Evolutionary conservation across 2,113 vertebrate species (phyloP).

Genomic region (Pseudopipra pipra): DNA sequence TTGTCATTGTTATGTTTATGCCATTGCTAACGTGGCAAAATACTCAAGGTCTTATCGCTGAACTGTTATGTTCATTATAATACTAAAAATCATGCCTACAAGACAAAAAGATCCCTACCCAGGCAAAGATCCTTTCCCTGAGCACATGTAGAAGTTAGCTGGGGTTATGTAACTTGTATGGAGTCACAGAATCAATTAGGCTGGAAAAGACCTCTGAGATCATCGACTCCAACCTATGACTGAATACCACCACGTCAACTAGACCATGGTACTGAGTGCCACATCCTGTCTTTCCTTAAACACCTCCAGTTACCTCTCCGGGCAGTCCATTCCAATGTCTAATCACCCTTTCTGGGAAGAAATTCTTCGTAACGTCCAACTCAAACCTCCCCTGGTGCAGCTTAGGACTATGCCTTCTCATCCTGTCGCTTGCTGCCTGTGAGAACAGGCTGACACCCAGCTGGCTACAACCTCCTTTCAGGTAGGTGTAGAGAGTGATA

Average conservation of each 20-base stretch:
- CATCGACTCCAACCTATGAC: fast-evolving
- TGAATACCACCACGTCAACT: background rate
- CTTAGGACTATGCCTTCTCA: too few relatives aligned
- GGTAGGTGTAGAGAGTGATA: fast-evolving
- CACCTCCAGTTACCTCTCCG: too few relatives aligned
- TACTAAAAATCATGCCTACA: background rate
- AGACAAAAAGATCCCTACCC: background rate
- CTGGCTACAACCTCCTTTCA: background rate
- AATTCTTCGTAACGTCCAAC: background rate
- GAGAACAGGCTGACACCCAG: background rate
- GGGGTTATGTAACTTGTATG: background rate
- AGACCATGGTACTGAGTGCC: background rate
- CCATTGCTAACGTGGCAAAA: background rate
- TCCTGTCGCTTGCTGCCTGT: background rate
- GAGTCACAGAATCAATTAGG: background rate
- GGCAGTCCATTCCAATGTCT: background rate
- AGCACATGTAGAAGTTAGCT: background rate
- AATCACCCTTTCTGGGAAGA: background rate
- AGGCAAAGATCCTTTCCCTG: background rate
- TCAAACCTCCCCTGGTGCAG: background rate
- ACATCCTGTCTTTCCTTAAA: background rate
- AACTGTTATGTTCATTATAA: background rate
- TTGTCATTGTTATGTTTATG: too few relatives aligned
- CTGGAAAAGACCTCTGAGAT: background rate
- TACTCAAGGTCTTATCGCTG: background rate